Evolutionary conservation across 1,140 invertebrate genomes (phyloP).

Genomic region (Dreissena polymorpha): DNA sequence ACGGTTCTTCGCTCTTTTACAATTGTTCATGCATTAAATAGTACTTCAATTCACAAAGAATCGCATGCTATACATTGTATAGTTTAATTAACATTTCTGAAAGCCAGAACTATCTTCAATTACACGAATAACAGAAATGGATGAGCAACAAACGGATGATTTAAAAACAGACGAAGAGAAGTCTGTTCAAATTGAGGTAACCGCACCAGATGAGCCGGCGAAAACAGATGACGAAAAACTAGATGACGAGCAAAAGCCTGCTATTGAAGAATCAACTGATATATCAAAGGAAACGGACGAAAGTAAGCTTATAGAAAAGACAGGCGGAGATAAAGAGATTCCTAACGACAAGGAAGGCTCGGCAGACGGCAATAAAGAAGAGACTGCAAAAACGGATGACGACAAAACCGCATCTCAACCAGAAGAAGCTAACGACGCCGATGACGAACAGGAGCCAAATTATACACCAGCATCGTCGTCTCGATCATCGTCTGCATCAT

Average conservation of each 20-base stretch:
- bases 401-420: slow-evolving; percentile 9
- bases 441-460: slow-evolving; percentile 1
- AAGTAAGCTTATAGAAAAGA: too few relatives aligned
- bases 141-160: too few relatives aligned
- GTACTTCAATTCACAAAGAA: too few relatives aligned
- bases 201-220: background rate
- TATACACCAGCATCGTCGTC: too few relatives aligned
- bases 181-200: background rate
- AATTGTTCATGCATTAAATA: too few relatives aligned
- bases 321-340: background rate
- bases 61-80: too few relatives aligned
- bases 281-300: too few relatives aligned
- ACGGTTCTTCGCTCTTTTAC: too few relatives aligned
- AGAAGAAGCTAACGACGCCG: background rate
- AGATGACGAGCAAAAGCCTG: background rate
- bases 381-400: slow-evolving; percentile 23
- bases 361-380: background rate
- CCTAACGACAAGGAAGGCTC: slow-evolving; percentile 10
- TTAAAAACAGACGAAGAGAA: slow-evolving; percentile 32
- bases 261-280: background rate
- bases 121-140: too few relatives aligned
- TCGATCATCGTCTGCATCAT: too few relatives aligned
- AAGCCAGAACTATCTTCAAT: too few relatives aligned
- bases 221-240: slow-evolving; percentile 9
- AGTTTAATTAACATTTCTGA: too few relatives aligned